Percentiles rank a stretch among this genome's conserved stretches.
These are phyloP conservation scores for Equus przewalskii DNA, from an alignment of 2,113 vertebrate genomes.

Conservation along the genomic window DNA sequence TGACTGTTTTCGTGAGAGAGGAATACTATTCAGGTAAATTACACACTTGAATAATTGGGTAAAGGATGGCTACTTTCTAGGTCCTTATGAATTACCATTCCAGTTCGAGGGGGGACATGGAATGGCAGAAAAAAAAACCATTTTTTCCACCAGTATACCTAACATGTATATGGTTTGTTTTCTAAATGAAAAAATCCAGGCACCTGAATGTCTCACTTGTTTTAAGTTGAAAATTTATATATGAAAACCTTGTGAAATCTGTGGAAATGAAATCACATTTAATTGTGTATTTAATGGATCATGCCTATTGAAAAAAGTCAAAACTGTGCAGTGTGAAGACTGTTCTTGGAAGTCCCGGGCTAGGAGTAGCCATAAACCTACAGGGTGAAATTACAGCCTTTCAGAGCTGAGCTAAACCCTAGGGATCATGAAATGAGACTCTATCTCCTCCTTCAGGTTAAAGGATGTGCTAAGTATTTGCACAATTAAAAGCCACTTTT, in stretches of 20 bases:
- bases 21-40: not conserved
- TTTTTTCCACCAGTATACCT: not conserved
- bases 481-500: not conserved
- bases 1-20: not conserved
- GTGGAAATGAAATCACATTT: not conserved
- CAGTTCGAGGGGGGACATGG: not conserved
- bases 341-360: not conserved
- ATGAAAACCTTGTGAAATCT: not conserved
- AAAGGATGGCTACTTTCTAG: not conserved
- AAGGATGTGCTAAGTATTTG: not conserved
- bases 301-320: not conserved
- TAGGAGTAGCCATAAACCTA: not conserved
- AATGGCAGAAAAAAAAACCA: not conserved
- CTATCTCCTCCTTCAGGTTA: not conserved
- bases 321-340: not conserved
- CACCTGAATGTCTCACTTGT: not conserved
- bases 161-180: not conserved
- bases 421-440: not conserved
- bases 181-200: not conserved
- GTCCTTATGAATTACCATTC: not conserved
- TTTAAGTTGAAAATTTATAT: constrained; percentile 28
- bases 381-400: not conserved
- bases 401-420: not conserved
- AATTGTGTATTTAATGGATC: not conserved
- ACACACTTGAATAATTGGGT: not conserved